Percentiles rank a stretch among this genome's conserved stretches.
These are phyloP conservation scores for Caenorhabditis sp. DNA, from an alignment of 2,888 invertebrate species.

Conservation along the genomic window DNA sequence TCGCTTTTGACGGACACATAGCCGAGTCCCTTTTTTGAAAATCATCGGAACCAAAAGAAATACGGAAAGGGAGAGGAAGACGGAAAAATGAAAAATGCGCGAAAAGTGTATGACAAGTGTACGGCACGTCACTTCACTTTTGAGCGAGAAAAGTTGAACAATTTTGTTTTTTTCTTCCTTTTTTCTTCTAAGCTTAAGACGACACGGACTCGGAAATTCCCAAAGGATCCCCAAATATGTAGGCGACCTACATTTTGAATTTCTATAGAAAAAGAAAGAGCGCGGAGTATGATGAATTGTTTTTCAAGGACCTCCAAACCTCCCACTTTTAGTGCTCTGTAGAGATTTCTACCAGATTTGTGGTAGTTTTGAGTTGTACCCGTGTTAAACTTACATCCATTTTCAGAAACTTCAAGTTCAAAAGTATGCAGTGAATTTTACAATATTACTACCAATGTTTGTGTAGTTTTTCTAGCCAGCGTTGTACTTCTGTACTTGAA, in stretches of 20 bases:
- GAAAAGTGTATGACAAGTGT: constrained; percentile 52
- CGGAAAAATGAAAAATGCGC: constrained; percentile 42
- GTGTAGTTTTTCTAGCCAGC: too few relatives aligned
- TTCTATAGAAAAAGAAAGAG: constrained; percentile 5
- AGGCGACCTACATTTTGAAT: constrained; percentile 49
- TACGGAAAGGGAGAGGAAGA: not conserved
- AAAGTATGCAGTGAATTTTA: too few relatives aligned
- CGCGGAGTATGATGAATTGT: constrained; percentile 49
- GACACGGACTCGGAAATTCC: constrained; percentile 35
- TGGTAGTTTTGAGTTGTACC: not conserved
- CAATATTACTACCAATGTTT: too few relatives aligned
- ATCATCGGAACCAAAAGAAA: too few relatives aligned
- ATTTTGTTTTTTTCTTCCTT: constrained; percentile 36
- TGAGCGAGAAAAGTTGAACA: constrained; percentile 43
- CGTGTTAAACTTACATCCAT: too few relatives aligned
- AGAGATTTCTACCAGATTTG: too few relatives aligned
- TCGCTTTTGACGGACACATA: constrained; percentile 11
- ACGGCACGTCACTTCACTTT: constrained; percentile 37
- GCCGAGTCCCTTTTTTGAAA: not conserved
- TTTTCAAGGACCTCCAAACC: constrained; percentile 36
- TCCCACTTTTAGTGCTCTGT: not conserved
- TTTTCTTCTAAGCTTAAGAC: constrained; percentile 25
- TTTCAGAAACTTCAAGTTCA: too few relatives aligned
- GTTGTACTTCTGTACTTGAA: too few relatives aligned
- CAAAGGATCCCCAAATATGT: constrained; percentile 49